A percentile compares a stretch with the other conserved stretches of the same genome.
These are phyloP conservation scores for Herpailurus yagouaroundi DNA, from an alignment of 2,113 vertebrate genomes.

Conservation along the genomic window DNA sequence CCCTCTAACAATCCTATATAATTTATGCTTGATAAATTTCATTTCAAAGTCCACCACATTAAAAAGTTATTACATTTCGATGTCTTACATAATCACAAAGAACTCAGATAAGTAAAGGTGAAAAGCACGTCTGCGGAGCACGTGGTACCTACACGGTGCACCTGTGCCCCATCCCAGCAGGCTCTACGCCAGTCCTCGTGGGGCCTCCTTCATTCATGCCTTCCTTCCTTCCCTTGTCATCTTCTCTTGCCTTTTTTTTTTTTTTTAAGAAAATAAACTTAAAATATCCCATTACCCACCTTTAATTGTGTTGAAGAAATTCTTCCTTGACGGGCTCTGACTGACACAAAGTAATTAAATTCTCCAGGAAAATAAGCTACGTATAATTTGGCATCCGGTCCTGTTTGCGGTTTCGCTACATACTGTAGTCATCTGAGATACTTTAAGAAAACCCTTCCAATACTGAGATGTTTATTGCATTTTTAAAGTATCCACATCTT, in stretches of 20 bases:
- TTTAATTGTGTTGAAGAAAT: constrained; percentile 42
- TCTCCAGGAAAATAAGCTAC: constrained; percentile 66
- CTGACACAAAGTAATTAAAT: constrained; percentile 51
- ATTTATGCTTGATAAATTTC: constrained; percentile 58
- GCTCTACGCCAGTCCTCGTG: background rate
- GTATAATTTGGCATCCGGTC: constrained; percentile 77
- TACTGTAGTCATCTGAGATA: constrained; percentile 69
- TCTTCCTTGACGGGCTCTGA: constrained; percentile 63
- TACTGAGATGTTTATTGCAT: constrained; percentile 87
- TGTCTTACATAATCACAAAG: constrained; percentile 56
- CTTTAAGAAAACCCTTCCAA: constrained; percentile 85
- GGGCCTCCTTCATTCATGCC: background rate
- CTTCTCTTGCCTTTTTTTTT: background rate
- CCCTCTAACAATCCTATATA: constrained; percentile 58
- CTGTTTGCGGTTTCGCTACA: constrained; percentile 53
- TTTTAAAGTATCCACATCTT: constrained; percentile 72
- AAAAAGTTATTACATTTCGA: background rate
- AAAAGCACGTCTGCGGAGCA: constrained; percentile 21
- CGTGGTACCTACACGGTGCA: background rate
- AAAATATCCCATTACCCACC: constrained; percentile 38
- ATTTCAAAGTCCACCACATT: constrained; percentile 39
- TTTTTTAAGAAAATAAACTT: constrained; percentile 72
- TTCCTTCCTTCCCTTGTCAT: background rate
- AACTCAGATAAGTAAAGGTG: constrained; percentile 57
- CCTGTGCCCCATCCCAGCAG: background rate